Conservation (phyloP, 2,888 invertebrate genomes). For the Ectemnius cavifrons region DNA sequence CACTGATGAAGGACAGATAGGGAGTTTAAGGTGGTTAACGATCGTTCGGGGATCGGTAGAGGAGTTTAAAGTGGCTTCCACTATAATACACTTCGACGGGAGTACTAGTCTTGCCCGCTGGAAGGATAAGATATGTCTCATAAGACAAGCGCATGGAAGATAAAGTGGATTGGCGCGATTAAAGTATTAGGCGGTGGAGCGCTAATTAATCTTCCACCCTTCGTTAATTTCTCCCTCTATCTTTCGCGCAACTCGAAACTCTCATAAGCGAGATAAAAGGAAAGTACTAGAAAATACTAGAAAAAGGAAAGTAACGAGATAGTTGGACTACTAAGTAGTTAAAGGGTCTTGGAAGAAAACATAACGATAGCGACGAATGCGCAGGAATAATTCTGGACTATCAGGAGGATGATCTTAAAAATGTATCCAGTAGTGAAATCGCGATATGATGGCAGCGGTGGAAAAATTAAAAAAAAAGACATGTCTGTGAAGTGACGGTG, state of each 20-base stretch:
- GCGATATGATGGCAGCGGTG: conserved; percentile 22
- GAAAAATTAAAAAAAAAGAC: conserved; percentile 56
- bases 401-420: conserved; percentile 44
- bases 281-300: too few relatives aligned
- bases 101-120: not conserved
- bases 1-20: not conserved
- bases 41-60: not conserved
- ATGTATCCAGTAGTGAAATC: conserved; percentile 41
- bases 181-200: not conserved
- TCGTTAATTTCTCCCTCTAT: not conserved
- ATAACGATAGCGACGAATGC: too few relatives aligned
- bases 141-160: not conserved
- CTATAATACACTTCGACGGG: not conserved
- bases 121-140: not conserved
- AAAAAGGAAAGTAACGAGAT: too few relatives aligned
- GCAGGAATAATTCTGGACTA: not conserved
- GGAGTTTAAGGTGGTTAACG: not conserved
- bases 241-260: not conserved
- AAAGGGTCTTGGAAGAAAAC: too few relatives aligned
- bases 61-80: not conserved
- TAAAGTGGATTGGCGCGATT: not conserved
- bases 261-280: not conserved
- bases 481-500: conserved; percentile 39
- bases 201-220: conserved; percentile 5
- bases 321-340: too few relatives aligned